Evolutionary conservation across 2,797 vertebrate genomes (phyloP).

Genomic region (Cottoperca gobio): DNA sequence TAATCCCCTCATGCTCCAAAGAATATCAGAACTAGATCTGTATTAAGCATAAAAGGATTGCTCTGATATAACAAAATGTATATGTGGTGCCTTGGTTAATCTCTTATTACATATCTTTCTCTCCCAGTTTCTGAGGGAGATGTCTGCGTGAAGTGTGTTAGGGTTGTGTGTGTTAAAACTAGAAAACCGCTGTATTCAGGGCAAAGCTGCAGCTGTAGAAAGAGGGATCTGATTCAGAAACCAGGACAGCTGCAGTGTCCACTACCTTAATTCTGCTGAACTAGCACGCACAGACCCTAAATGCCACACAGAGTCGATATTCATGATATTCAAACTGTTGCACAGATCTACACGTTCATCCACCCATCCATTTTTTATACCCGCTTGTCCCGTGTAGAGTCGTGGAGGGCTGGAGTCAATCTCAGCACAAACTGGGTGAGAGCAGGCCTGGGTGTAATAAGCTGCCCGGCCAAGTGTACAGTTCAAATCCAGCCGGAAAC

Average conservation of each 20-base stretch:
- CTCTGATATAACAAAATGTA: neutral
- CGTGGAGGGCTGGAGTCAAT: neutral
- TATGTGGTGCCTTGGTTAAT: neutral
- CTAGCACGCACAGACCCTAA: constrained; percentile 37
- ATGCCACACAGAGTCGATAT: constrained; percentile 37
- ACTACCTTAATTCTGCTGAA: constrained; percentile 42
- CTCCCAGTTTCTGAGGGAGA: neutral
- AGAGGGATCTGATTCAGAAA: constrained; percentile 56
- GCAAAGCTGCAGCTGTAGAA: constrained; percentile 62
- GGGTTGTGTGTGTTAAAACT: neutral
- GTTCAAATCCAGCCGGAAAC: neutral
- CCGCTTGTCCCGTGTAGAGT: neutral
- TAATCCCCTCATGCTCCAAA: constrained; percentile 35
- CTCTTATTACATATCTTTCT: constrained; percentile 1
- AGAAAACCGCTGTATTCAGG: constrained; percentile 53
- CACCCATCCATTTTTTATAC: neutral
- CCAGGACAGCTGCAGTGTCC: constrained; percentile 64
- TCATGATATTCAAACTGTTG: constrained; percentile 31
- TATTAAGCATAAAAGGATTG: constrained; percentile 17
- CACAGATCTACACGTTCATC: constrained; percentile 38
- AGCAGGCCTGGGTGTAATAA: neutral
- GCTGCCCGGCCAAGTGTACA: no score
- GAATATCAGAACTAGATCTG: constrained; percentile 14
- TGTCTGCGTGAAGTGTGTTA: neutral
- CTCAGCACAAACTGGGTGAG: neutral